These are phyloP conservation scores for Morphnarchus princeps DNA, from an alignment of 2,113 vertebrate species.

Conservation along the genomic window DNA sequence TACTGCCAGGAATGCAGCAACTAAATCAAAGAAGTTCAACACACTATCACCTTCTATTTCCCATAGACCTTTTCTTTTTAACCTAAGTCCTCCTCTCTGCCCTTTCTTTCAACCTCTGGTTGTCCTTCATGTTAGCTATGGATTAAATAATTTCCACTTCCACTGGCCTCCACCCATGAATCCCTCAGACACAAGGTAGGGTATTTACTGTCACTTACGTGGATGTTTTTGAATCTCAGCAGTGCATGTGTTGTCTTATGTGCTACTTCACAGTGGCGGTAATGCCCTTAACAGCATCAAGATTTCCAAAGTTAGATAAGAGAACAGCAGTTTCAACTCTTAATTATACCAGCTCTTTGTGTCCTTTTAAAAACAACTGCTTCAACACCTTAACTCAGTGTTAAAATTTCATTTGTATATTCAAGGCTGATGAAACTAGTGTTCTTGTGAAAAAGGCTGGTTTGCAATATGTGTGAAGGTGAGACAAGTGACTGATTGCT, in stretches of 20 bases:
- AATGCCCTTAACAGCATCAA: background rate
- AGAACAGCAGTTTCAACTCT: background rate
- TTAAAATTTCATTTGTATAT: slow-evolving; percentile 39
- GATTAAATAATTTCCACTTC: background rate
- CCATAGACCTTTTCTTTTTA: background rate
- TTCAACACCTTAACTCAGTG: slow-evolving; percentile 1
- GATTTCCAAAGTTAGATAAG: background rate
- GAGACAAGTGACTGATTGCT: background rate
- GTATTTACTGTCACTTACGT: background rate
- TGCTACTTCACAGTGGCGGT: background rate
- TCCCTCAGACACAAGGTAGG: background rate
- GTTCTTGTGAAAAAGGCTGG: background rate
- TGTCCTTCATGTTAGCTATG: background rate
- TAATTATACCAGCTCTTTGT: background rate
- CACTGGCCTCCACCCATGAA: background rate
- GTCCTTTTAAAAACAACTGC: slow-evolving; percentile 37
- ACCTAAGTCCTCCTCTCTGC: background rate
- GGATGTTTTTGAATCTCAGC: background rate
- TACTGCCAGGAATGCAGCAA: slow-evolving; percentile 2
- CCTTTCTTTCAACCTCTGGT: background rate
- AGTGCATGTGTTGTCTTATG: background rate
- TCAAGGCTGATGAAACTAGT: background rate
- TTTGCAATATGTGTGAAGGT: background rate
- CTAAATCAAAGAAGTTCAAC: slow-evolving; percentile 6
- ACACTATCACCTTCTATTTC: background rate